phyloP scores from a whole-genome alignment of 2,113 vertebrate genomes.

The Nannospalax galili region DNA sequence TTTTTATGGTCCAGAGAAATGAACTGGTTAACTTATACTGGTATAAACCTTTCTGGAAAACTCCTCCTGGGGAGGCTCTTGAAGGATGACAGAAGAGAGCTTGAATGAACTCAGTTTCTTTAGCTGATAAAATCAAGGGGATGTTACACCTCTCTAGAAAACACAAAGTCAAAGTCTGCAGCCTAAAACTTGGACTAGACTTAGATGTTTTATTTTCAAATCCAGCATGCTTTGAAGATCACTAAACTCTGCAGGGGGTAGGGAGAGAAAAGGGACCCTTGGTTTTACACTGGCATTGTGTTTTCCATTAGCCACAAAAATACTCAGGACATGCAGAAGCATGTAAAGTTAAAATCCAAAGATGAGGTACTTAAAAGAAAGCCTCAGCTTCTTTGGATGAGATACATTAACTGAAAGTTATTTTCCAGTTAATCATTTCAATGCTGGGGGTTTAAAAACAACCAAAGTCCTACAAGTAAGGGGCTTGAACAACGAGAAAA shows the following conservation, averaged over 20 bases:
- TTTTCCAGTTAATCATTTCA: conserved; percentile 42
- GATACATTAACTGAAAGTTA: neutral
- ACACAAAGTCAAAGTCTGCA: conserved; percentile 54
- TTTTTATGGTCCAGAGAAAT: neutral
- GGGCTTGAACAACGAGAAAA: conserved; percentile 45
- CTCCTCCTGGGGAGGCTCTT: neutral
- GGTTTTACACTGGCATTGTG: conserved; percentile 39
- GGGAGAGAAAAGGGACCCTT: neutral
- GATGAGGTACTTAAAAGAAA: conserved; percentile 37
- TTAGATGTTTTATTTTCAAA: conserved; percentile 42
- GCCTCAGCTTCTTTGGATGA: neutral
- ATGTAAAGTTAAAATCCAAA: conserved; percentile 53
- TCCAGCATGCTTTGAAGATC: conserved; percentile 27
- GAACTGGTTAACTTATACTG: conserved; percentile 26
- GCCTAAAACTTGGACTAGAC: conserved; percentile 11
- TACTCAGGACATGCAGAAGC: neutral
- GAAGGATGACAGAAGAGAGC: conserved; percentile 45
- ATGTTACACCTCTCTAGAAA: conserved; percentile 45
- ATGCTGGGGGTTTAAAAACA: conserved; percentile 47
- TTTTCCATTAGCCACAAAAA: conserved; percentile 35
- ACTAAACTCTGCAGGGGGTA: neutral
- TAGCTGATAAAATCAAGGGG: conserved; percentile 48
- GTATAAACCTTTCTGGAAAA: conserved; percentile 51
- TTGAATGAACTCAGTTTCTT: conserved; percentile 63
- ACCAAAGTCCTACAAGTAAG: neutral